Evolutionary conservation across 1,140 invertebrate species (phyloP), one percentile per base, ranked within the genome.

Genomic region (Bacillus rossius): DNA sequence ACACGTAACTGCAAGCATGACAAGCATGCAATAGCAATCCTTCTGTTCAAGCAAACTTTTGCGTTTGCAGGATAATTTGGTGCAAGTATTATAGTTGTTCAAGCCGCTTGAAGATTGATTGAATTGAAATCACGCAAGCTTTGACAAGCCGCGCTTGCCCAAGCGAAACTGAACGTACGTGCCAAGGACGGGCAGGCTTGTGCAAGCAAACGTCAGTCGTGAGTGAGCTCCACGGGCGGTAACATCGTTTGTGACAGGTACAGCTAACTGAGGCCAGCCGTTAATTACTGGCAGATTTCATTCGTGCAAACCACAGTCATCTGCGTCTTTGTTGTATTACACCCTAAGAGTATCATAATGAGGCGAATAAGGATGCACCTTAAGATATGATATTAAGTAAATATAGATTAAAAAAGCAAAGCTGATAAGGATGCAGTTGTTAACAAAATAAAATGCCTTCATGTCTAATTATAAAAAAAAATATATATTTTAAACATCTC

Each of bases 71-170:
- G 42, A 45, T 4, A 45, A 14, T 4, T 8, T 45, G 17, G 42
- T 14, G 17, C 42, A 45, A 45, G 42, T 20, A 45, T 14, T 45
- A 19, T 45, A 14, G 22, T 45, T 45, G 42, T 45, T 19, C 14
- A 45, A 45, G 42, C 42, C 5, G 42, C 42, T 45, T 45, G 42
- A 45, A 45, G 42, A 45, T 45, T 45, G 42, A 45, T 45, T 4
- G 42, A 45, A 45, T 7, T 45, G 7, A 4, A 4, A 45, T 45
- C 5, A 45, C 22, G 42, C 42, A 45, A 7, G 42, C 42, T 45
- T 45, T 16, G 4, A 45, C 42, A 45, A 45, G 42, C 42, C 7
- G 16, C 38, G 38, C 38, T 40, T 40, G 38, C 38, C 10, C 38
- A 40, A 40, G 38, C n/a, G 38, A 40, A 40, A 40, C 38, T 10